Conservation (phyloP, 2,797 vertebrate species). For the Potorous gilbertii region DNA sequence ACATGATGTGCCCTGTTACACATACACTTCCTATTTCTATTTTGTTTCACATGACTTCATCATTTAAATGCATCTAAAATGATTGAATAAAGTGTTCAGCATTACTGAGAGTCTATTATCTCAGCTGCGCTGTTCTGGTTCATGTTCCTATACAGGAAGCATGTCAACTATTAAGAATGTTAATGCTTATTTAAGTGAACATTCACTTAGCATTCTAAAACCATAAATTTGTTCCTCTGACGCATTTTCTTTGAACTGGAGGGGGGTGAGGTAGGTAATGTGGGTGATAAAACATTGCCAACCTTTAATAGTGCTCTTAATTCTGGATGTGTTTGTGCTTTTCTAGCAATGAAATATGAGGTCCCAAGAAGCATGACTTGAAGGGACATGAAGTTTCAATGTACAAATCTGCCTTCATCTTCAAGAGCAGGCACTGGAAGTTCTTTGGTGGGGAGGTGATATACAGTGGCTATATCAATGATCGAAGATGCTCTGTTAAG, state of each 20-base stretch:
- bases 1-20: not conserved
- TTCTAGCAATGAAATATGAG: not conserved
- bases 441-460: not conserved
- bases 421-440: not conserved
- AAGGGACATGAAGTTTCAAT: not conserved
- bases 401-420: not conserved
- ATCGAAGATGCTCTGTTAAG: not conserved
- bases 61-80: not conserved
- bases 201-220: not conserved
- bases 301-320: not conserved
- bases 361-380: not conserved
- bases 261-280: not conserved
- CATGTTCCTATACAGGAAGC: not conserved
- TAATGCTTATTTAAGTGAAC: not conserved
- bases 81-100: not conserved
- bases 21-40: not conserved
- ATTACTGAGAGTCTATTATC: not conserved
- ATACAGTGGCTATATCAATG: not conserved
- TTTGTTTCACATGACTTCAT: conserved; percentile 1
- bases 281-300: not conserved
- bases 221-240: not conserved
- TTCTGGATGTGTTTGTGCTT: not conserved
- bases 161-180: not conserved
- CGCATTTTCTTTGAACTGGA: not conserved
- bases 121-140: not conserved